These are phyloP conservation scores for Myrmophylax atrothorax DNA, from an alignment of 2,113 vertebrate species.

Conservation along the genomic window DNA sequence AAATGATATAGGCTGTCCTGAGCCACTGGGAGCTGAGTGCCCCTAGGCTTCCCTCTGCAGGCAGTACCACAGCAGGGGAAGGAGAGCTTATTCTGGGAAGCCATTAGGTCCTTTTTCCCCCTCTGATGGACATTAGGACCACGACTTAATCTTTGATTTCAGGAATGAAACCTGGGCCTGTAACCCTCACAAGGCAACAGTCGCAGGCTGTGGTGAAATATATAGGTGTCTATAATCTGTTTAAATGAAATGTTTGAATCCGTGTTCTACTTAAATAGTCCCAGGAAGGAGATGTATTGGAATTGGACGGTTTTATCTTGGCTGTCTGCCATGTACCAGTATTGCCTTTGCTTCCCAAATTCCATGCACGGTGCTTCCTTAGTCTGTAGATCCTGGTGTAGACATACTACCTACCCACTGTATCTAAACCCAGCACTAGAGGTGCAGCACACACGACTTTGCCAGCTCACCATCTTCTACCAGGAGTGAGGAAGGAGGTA, in stretches of 20 bases:
- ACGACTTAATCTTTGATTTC: not conserved
- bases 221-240: not conserved
- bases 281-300: not conserved
- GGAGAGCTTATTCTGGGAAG: not conserved
- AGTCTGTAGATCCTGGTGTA: not conserved
- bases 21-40: not conserved
- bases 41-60: not conserved
- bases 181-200: not conserved
- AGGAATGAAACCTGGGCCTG: not conserved
- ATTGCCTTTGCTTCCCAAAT: not conserved
- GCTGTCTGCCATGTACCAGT: not conserved
- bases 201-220: not conserved
- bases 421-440: not conserved
- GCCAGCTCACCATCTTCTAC: not conserved
- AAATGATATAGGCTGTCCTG: not conserved
- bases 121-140: not conserved
- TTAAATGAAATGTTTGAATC: not conserved
- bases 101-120: not conserved
- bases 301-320: not conserved
- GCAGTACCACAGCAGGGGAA: accelerated
- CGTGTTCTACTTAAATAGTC: not conserved
- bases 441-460: accelerated
- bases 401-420: not conserved
- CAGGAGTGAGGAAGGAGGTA: not conserved
- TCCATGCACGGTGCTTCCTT: not conserved